Evolutionary conservation across 2,113 vertebrate species (phyloP).

Genomic region (Takifugu flavidus): DNA sequence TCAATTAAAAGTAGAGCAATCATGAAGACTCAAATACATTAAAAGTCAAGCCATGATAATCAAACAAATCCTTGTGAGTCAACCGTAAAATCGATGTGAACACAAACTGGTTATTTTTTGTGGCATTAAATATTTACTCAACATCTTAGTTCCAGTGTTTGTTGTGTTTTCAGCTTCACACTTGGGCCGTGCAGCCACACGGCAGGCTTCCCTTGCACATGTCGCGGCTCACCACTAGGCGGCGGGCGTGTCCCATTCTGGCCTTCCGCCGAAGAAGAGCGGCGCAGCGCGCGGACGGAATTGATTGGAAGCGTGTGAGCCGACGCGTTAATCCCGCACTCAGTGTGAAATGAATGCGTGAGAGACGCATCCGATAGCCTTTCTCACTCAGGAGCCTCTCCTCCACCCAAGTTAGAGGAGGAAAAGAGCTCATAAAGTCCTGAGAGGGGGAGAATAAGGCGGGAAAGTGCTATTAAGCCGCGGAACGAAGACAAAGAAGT

Average conservation of each 20-base stretch:
- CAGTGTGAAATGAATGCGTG: conserved; percentile 28
- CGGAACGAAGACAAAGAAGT: conserved; percentile 64
- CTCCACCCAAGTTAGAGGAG: conserved; percentile 26
- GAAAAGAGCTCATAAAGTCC: background rate
- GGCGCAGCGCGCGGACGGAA: conserved; percentile 29
- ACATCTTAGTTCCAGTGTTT: too few relatives aligned
- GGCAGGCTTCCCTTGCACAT: conserved; percentile 14
- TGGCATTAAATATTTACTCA: too few relatives aligned
- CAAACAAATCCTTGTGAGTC: too few relatives aligned
- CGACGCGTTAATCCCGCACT: conserved; percentile 50
- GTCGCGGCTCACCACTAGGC: conserved; percentile 53
- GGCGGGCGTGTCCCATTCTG: conserved; percentile 58
- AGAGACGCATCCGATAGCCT: conserved; percentile 28
- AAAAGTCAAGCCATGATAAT: too few relatives aligned
- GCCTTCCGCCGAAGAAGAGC: conserved; percentile 13
- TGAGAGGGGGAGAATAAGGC: background rate
- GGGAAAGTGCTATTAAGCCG: conserved; percentile 26
- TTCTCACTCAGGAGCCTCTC: conserved; percentile 36
- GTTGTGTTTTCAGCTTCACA: too few relatives aligned
- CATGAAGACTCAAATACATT: too few relatives aligned
- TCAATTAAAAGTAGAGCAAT: too few relatives aligned
- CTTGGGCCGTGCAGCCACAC: too few relatives aligned
- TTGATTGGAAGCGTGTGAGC: conserved; percentile 51
- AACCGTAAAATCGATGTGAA: too few relatives aligned
- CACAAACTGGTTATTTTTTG: too few relatives aligned